Conservation (phyloP, 2,888 invertebrate genomes). For the Phaedon cochleariae region DNA sequence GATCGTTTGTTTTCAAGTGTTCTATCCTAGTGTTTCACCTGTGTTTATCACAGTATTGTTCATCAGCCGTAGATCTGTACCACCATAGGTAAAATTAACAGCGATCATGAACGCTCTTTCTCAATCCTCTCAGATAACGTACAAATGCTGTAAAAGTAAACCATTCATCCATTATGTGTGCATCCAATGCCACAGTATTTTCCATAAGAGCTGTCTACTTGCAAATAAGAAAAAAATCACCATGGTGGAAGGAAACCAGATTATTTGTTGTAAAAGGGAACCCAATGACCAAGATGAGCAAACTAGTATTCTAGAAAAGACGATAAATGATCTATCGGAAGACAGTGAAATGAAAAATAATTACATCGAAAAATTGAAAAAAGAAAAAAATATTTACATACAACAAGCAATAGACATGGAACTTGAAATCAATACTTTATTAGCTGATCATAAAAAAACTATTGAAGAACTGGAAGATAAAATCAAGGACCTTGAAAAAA, state of each 20-base stretch:
- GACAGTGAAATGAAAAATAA: background rate
- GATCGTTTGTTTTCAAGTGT: too few species aligned
- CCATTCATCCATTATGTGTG: too few species aligned
- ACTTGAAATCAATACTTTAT: background rate
- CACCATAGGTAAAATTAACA: background rate
- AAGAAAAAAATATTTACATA: background rate
- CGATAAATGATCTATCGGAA: background rate
- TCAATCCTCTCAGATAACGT: background rate
- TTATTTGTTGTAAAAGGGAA: background rate
- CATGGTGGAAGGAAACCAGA: background rate
- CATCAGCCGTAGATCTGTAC: too few species aligned
- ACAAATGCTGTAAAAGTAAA: background rate
- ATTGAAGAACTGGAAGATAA: background rate
- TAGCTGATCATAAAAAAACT: background rate
- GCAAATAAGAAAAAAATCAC: background rate
- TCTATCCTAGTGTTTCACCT: too few species aligned
- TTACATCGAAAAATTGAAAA: background rate
- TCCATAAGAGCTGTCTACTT: background rate
- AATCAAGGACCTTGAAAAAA: background rate
- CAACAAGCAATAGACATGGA: background rate
- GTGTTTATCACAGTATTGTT: too few species aligned
- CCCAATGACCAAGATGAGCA: background rate
- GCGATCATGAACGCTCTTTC: background rate
- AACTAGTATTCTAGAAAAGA: background rate
- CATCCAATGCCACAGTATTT: too few species aligned